Evolutionary conservation across 2,888 invertebrate genomes (phyloP).

Genomic region (Dasysyrphus tricinctus): DNA sequence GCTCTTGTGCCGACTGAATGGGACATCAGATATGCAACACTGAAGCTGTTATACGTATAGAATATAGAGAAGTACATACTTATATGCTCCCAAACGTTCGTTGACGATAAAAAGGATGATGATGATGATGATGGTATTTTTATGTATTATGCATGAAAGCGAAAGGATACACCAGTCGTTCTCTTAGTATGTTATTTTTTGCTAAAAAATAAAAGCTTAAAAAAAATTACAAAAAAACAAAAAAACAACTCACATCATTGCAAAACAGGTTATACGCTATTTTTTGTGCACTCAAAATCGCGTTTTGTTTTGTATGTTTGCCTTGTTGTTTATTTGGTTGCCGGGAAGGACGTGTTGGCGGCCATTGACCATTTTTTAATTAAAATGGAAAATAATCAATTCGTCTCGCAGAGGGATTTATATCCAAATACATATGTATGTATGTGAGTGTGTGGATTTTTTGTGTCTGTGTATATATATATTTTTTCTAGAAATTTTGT

Average conservation of each 20-base stretch:
- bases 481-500: conserved; percentile 41
- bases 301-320: conserved; percentile 61
- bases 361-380: conserved; percentile 72
- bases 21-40: conserved; percentile 61
- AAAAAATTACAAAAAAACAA: conserved; percentile 69
- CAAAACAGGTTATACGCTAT: conserved; percentile 74
- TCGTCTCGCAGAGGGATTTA: conserved; percentile 54
- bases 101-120: conserved; percentile 51
- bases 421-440: neutral
- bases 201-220: neutral
- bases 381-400: conserved; percentile 75
- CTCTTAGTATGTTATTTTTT: conserved; percentile 71
- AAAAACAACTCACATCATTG: conserved; percentile 47
- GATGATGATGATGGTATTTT: conserved; percentile 70
- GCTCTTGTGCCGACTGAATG: conserved; percentile 69
- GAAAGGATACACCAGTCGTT: conserved; percentile 80
- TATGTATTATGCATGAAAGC: conserved; percentile 83
- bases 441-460: neutral
- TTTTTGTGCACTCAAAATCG: conserved; percentile 56
- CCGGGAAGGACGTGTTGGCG: conserved; percentile 61
- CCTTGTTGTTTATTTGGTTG: conserved; percentile 64
- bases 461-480: conserved; percentile 15
- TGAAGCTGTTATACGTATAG: conserved; percentile 46
- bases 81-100: conserved; percentile 18
- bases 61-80: neutral